Evolutionary conservation across 2,113 vertebrate genomes (phyloP), one percentile per base, ranked within the genome.

Genomic region (Excalfactoria chinensis): DNA sequence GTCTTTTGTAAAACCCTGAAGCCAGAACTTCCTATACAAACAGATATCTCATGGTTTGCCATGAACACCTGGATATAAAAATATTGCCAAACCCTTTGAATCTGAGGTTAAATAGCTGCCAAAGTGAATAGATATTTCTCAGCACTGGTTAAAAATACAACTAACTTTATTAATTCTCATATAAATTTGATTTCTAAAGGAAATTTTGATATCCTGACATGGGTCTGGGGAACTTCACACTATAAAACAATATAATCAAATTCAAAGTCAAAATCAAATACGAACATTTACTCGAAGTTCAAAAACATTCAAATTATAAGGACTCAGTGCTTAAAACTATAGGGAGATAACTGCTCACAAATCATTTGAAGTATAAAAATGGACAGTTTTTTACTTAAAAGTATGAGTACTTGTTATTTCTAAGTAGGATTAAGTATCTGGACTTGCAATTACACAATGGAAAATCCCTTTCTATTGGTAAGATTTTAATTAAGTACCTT

Each of bases 401-500:
- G 64, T 80, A 63, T 67, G 49, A 93, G 67, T 46, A 55, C 84
- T 87, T 85, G 89, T 91, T 92, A 87, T 94, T 96, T 93, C 95
- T 85, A 92, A 96, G 93, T 56, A 70, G 94, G 95, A 95, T 94
- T 96, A 96, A 92, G 75, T 89, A 80, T 93, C 93, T 74, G 84
- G 89, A 93, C 94, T 92, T 89, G 78, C 68, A 92, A 95, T 94
- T 93, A 85, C 81, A 96, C 89, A 93, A 95, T 83, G 82, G 78
- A 87, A 96, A 96, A 95, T 92, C 90, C 78, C 43, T 80, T 96
- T 95, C 94, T 95, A 95, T 94, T 96, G 71, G 89, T 91, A 89
- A 79, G 82, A 96, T 96, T 96, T 96, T 96, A 96, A 96, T 96
- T 96, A 96, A 94, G 87, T 90, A 93, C 89, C 87, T 91, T 91